Percentiles rank a stretch among this genome's conserved stretches.
These are phyloP conservation scores for Ptychoptera contaminata DNA, from an alignment of 2,888 invertebrate species.

Conservation along the genomic window DNA sequence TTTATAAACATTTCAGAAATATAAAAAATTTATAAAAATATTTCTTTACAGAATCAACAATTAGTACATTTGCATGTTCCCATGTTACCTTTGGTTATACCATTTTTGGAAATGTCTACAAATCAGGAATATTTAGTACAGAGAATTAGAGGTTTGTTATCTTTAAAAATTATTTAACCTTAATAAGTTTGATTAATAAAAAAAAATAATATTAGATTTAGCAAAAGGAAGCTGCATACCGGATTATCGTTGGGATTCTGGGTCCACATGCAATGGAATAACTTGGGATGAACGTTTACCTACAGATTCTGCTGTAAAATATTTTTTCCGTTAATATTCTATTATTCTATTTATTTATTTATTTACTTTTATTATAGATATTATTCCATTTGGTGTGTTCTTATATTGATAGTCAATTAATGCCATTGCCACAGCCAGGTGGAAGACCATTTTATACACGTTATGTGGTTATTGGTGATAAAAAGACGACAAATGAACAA, in stretches of 20 bases:
- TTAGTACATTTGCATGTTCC: slow-evolving; percentile 26
- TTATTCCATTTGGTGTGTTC: slow-evolving; percentile 72
- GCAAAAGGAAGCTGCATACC: slow-evolving; percentile 75
- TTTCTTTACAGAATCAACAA: slow-evolving; percentile 25
- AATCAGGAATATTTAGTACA: slow-evolving; percentile 78
- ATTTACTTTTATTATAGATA: slow-evolving; percentile 35
- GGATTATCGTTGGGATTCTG: slow-evolving; percentile 77
- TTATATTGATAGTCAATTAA: slow-evolving; percentile 70
- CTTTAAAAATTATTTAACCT: slow-evolving; percentile 2
- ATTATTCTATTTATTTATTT: slow-evolving; percentile 3
- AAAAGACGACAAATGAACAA: slow-evolving; percentile 26
- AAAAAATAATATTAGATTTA: slow-evolving; percentile 38
- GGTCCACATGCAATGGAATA: slow-evolving; percentile 53
- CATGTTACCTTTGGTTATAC: slow-evolving; percentile 40
- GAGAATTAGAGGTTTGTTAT: slow-evolving; percentile 43
- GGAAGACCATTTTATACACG: slow-evolving; percentile 42
- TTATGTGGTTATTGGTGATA: slow-evolving; percentile 30
- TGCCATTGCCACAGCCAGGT: slow-evolving; percentile 49
- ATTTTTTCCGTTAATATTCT: neutral
- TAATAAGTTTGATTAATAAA: neutral
- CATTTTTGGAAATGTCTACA: slow-evolving; percentile 64
- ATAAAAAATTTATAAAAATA: slow-evolving; percentile 16
- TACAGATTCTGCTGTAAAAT: slow-evolving; percentile 65
- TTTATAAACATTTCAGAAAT: slow-evolving; percentile 27
- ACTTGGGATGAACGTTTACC: slow-evolving; percentile 71